phyloP scores from a whole-genome alignment of 2,888 invertebrate species.

The Gymnosoma rotundatum region DNA sequence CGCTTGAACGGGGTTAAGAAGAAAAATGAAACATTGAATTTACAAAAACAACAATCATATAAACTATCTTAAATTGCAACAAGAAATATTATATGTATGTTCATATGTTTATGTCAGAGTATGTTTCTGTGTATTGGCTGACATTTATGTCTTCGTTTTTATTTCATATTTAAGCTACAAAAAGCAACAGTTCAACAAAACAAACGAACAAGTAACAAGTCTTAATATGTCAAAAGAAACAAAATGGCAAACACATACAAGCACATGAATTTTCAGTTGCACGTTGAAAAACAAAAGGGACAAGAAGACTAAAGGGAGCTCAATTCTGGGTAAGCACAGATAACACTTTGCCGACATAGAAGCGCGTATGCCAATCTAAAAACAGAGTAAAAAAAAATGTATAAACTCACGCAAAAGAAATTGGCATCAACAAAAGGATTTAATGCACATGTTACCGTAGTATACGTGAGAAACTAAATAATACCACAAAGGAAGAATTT shows the following conservation, averaged over 20 bases:
- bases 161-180: conserved; percentile 75
- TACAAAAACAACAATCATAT: conserved; percentile 30
- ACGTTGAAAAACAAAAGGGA: background rate
- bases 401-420: conserved; percentile 27
- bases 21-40: background rate
- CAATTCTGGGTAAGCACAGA: conserved; percentile 21
- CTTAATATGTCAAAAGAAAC: conserved; percentile 66
- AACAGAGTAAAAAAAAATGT: conserved; percentile 7
- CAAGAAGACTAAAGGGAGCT: background rate
- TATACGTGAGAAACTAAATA: conserved; percentile 53
- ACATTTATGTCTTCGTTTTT: conserved; percentile 75
- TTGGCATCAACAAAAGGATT: conserved; percentile 67
- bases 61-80: conserved; percentile 51
- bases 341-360: conserved; percentile 45
- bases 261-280: conserved; percentile 37
- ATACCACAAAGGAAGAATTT: conserved; percentile 25
- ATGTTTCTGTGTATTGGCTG: conserved; percentile 69
- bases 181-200: conserved; percentile 30
- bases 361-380: conserved; percentile 38
- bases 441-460: conserved; percentile 62
- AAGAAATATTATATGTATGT: conserved; percentile 3
- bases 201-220: conserved; percentile 58
- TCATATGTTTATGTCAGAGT: background rate
- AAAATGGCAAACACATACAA: conserved; percentile 24
- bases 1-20: conserved; percentile 10